Base-by-base conservation (phyloP, 2,888 invertebrate genomes). In the Slavum lentiscoides region DNA sequence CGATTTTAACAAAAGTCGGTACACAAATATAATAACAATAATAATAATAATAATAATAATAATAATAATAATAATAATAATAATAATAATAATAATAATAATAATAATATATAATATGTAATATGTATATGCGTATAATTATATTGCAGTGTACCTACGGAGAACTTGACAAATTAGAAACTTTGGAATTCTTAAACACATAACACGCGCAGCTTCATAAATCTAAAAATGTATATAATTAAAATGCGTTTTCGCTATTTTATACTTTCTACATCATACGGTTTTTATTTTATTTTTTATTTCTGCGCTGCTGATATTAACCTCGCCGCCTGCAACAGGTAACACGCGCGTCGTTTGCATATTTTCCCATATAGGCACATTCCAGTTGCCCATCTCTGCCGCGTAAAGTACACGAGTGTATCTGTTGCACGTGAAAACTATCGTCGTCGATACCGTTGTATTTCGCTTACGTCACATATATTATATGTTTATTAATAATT, bases 301-400 rank as follows among this genome's bases (percentile, higher is more conserved):
- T 62, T 74, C 53, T 9, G 23, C 23, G 43, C 43, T 9, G 43
- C 7, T 9, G 59, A 43, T 59, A 62, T 74, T 74, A 30, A 74
- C 53, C n/a, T 64, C 0, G 53, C 13, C 9, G 43, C 43, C 30
- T 30, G 30, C 30, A 30, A 30, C 30, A 30, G 43, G 30, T 53
- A 62, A 74, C 43, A 7, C 43, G 43, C 43, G 43, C 43, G 43
- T 62, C 62, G 62, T 64, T 74, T 74, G 74, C 74, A 74, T 74
- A 74, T 74, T 53, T 74, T 74, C 62, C 30, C 19, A 62, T 21
- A 74, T 62, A 74, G 62, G 62, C 74, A 30, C 30, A 74, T 74
- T 74, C 74, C 74, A 53, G 62, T 74, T 62, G 9, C 49, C 30
- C 23, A 30, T 30, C 30, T 30, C 30, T 30, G 30, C 30, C 30